Evolutionary conservation across 2,888 invertebrate genomes (phyloP).

Genomic region (Pandemis heparana): DNA sequence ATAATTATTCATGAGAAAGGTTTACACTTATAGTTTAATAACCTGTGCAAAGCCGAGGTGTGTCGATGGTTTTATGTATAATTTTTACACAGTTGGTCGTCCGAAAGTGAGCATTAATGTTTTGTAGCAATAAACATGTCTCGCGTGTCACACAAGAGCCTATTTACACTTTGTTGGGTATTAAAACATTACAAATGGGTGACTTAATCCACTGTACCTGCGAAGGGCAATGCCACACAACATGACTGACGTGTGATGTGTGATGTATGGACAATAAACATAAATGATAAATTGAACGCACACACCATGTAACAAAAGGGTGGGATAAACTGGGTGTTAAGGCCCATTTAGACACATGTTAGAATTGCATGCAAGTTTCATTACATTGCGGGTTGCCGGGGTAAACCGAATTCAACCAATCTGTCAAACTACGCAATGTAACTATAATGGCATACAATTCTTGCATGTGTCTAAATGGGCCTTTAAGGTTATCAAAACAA

Average conservation of each 20-base stretch:
- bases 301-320: constrained; percentile 17
- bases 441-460: too few relatives aligned
- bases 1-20: too few relatives aligned
- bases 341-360: too few relatives aligned
- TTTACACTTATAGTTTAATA: too few relatives aligned
- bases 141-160: constrained; percentile 17
- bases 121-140: constrained; percentile 15
- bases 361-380: too few relatives aligned
- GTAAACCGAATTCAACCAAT: too few relatives aligned
- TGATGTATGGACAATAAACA: neutral
- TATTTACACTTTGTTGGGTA: constrained; percentile 20
- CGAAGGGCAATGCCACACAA: constrained; percentile 16
- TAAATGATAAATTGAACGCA: constrained; percentile 5
- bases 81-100: neutral
- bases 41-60: too few relatives aligned
- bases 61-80: neutral
- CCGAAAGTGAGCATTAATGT: constrained; percentile 9
- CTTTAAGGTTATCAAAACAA: constrained; percentile 7
- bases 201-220: constrained; percentile 18
- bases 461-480: too few relatives aligned
- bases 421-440: too few relatives aligned
- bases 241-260: constrained; percentile 15
- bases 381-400: too few relatives aligned
- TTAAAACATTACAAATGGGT: constrained; percentile 9
- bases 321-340: constrained; percentile 9